These are phyloP conservation scores for Metaphire vulgaris DNA, from an alignment of 1,140 invertebrate species.

Conservation along the genomic window DNA sequence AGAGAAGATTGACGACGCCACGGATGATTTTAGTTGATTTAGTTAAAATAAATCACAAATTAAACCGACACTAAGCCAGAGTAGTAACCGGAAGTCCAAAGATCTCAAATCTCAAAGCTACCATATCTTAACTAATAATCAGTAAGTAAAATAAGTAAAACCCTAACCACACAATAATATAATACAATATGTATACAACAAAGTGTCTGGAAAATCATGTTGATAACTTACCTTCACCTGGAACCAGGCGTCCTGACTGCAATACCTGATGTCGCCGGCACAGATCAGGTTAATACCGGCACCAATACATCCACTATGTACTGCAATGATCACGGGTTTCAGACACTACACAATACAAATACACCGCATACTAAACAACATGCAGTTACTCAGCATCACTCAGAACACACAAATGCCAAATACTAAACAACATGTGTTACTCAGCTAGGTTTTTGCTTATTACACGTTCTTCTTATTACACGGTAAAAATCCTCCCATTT, in stretches of 20 bases:
- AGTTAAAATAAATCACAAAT: background rate
- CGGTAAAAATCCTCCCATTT: slow-evolving; percentile 17
- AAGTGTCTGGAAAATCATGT: no score
- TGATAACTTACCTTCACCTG: slow-evolving; percentile 61
- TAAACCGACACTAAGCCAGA: no score
- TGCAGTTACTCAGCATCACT: background rate
- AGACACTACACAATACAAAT: slow-evolving; percentile 57
- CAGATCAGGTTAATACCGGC: slow-evolving; percentile 80
- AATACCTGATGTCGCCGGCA: slow-evolving; percentile 85
- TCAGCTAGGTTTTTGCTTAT: background rate
- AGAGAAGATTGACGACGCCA: no score
- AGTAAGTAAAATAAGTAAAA: no score
- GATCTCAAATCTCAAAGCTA: no score
- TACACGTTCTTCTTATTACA: background rate
- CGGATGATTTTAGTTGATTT: no score
- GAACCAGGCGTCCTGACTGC: slow-evolving; percentile 83
- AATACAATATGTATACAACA: no score
- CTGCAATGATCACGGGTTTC: slow-evolving; percentile 82
- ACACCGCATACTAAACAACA: background rate
- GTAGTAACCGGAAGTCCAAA: no score
- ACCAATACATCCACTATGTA: slow-evolving; percentile 84
- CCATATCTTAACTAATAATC: no score
- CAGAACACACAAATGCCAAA: background rate
- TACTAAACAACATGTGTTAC: background rate
- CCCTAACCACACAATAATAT: no score